phyloP scores from a whole-genome alignment of 2,797 vertebrate genomes.

The Adelosebastes latens region DNA sequence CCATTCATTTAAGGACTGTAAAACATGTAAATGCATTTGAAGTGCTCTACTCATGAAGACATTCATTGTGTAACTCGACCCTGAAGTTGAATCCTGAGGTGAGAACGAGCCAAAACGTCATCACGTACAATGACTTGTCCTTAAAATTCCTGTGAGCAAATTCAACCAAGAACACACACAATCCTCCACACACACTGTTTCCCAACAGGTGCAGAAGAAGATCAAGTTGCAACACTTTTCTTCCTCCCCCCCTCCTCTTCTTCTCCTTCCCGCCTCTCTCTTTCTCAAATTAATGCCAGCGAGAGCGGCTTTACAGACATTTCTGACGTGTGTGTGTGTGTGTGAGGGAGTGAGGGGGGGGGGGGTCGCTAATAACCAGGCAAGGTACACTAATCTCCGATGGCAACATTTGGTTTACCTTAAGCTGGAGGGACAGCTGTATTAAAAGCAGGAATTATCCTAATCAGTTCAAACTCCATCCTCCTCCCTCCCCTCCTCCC shows the following conservation, averaged over 20 bases:
- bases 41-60: no score
- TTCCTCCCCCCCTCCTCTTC: constrained; percentile 46
- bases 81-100: neutral
- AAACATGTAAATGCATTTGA: neutral
- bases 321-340: constrained; percentile 86
- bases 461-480: constrained; percentile 81
- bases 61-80: neutral
- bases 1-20: no score
- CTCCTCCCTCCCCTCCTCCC: constrained; percentile 62
- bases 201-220: constrained; percentile 94
- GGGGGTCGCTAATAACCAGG: constrained; percentile 93
- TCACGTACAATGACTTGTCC: constrained; percentile 22
- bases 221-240: constrained; percentile 89
- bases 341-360: constrained; percentile 58
- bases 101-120: constrained; percentile 35
- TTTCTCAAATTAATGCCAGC: constrained; percentile 81
- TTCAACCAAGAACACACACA: constrained; percentile 2
- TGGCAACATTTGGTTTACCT: constrained; percentile 99
- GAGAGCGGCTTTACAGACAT: constrained; percentile 76
- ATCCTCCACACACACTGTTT: constrained; percentile 56
- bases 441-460: constrained; percentile 84
- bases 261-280: constrained; percentile 74
- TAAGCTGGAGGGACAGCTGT: constrained; percentile 93
- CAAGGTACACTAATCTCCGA: constrained; percentile 99
- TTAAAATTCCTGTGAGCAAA: constrained; percentile 39